These are phyloP conservation scores for Sylvilagus floridanus DNA, from an alignment of 2,797 vertebrate species.

Conservation along the genomic window DNA sequence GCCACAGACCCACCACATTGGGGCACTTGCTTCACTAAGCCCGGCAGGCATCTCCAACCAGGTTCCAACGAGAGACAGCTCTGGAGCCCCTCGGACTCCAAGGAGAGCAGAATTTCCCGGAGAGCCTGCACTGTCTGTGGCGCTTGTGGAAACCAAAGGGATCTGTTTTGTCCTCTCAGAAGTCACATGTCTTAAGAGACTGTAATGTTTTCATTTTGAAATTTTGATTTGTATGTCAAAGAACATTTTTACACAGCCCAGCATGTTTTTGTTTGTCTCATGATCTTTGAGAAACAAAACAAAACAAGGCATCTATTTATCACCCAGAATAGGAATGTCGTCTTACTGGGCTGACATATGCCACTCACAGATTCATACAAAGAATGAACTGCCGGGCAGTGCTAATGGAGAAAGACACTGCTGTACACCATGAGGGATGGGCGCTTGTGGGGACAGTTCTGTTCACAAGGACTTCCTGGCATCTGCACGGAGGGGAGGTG, in stretches of 20 bases:
- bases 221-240: slow-evolving; percentile 66
- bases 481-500: slow-evolving; percentile 43
- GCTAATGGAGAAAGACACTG: slow-evolving; percentile 77
- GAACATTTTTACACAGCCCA: slow-evolving; percentile 62
- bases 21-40: slow-evolving; percentile 12
- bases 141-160: slow-evolving; percentile 49
- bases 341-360: slow-evolving; percentile 78
- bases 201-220: slow-evolving; percentile 67
- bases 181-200: slow-evolving; percentile 42
- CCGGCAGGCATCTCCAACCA: slow-evolving; percentile 38
- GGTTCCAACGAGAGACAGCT: neutral
- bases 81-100: slow-evolving; percentile 13
- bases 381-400: slow-evolving; percentile 73
- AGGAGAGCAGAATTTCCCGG: slow-evolving; percentile 64
- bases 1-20: neutral
- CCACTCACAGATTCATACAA: slow-evolving; percentile 80
- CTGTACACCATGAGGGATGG: slow-evolving; percentile 73
- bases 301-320: slow-evolving; percentile 76
- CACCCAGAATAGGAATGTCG: slow-evolving; percentile 77
- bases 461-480: slow-evolving; percentile 68
- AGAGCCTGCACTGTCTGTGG: slow-evolving; percentile 69
- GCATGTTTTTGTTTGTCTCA: slow-evolving; percentile 71
- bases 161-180: slow-evolving; percentile 27
- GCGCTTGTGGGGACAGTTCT: slow-evolving; percentile 69
- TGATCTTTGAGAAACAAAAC: slow-evolving; percentile 47